A percentile compares a stretch with the other conserved stretches of the same genome.
Evolutionary conservation across 2,888 invertebrate genomes (phyloP).

Genomic region (Timema cristinae): DNA sequence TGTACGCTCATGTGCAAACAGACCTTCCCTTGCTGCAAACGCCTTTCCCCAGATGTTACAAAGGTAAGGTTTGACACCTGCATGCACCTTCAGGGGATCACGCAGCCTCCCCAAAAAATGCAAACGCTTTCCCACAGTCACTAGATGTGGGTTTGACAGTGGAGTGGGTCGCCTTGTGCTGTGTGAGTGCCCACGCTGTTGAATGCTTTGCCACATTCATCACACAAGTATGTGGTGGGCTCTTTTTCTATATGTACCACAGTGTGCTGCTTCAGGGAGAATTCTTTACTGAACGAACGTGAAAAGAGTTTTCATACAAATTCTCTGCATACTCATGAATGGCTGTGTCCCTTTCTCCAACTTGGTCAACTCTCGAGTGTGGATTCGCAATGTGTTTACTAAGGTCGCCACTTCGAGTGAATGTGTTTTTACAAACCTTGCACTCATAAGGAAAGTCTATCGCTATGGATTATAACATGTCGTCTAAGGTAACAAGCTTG

Average conservation of each 20-base stretch:
- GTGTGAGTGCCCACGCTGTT: neutral
- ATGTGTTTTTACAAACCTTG: conserved; percentile 6
- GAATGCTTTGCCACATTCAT: conserved; percentile 19
- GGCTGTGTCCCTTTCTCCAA: neutral
- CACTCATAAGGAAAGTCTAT: conserved; percentile 11
- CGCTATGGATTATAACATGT: conserved; percentile 12
- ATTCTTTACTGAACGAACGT: conserved; percentile 15
- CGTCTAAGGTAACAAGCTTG: conserved; percentile 18
- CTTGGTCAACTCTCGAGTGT: neutral
- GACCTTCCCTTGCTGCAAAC: conserved; percentile 16
- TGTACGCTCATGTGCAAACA: conserved; percentile 16
- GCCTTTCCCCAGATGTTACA: conserved; percentile 20
- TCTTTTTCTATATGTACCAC: conserved; percentile 13
- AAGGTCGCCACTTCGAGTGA: conserved; percentile 18
- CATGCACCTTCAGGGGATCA: conserved; percentile 12
- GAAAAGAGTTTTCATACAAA: conserved; percentile 11
- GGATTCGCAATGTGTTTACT: conserved; percentile 15
- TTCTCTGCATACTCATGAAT: neutral
- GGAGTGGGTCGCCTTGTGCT: conserved; percentile 12
- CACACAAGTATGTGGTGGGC: conserved; percentile 4
- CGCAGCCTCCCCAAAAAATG: neutral
- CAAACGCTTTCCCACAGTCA: conserved; percentile 15
- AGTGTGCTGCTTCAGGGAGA: conserved; percentile 16
- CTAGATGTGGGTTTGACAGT: conserved; percentile 12
- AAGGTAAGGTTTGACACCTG: conserved; percentile 11